phyloP scores from a whole-genome alignment of 2,888 invertebrate genomes.

The Campaea margaritaria region DNA sequence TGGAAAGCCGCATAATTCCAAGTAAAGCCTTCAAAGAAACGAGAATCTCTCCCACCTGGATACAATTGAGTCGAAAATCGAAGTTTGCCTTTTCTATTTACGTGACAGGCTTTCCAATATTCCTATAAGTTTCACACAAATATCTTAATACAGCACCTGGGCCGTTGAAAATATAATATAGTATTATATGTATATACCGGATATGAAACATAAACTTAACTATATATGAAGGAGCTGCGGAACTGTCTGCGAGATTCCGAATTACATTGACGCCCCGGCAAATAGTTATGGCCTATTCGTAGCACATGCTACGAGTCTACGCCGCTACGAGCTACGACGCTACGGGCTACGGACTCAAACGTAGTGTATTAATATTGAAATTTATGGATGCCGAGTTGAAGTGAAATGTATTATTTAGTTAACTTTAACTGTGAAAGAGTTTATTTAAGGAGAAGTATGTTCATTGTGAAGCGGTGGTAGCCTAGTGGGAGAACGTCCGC shows the following conservation, averaged over 20 bases:
- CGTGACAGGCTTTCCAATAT: constrained; percentile 24
- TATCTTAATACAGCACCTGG: constrained; percentile 21
- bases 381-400: neutral
- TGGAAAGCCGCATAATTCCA: neutral
- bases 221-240: constrained; percentile 22
- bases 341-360: constrained; percentile 12
- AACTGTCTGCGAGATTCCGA: constrained; percentile 40
- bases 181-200: neutral
- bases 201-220: constrained; percentile 9
- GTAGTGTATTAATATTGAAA: constrained; percentile 36
- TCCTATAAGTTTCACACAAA: constrained; percentile 13
- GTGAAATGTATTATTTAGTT: too few relatives aligned
- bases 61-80: constrained; percentile 5
- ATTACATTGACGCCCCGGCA: constrained; percentile 47
- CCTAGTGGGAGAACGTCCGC: too few relatives aligned
- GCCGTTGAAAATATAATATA: neutral
- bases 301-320: constrained; percentile 56
- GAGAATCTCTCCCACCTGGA: constrained; percentile 8
- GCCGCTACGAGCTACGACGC: constrained; percentile 32
- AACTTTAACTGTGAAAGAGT: too few relatives aligned
- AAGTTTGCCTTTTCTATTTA: constrained; percentile 6
- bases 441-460: neutral
- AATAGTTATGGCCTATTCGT: constrained; percentile 54
- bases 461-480: too few relatives aligned
- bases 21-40: neutral